Evolutionary conservation across 2,888 invertebrate genomes (phyloP).

Genomic region (Drosophila meridionalis): DNA sequence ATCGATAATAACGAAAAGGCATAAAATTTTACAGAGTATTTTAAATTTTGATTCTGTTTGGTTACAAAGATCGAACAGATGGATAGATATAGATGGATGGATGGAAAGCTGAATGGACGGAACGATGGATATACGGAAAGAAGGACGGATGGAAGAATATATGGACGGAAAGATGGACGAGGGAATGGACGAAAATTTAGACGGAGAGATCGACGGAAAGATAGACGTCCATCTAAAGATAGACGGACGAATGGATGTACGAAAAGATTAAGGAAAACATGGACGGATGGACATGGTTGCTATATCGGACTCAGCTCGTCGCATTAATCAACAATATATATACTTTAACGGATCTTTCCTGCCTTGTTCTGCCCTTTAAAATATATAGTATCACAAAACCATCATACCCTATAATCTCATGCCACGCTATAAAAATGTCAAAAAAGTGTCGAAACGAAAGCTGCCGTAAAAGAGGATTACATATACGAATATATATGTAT

Average conservation of each 20-base stretch:
- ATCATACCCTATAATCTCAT: neutral
- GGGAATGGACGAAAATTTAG: too few relatives aligned
- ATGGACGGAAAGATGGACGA: too few relatives aligned
- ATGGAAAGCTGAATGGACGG: neutral
- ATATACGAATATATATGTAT: neutral
- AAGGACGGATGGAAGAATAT: too few relatives aligned
- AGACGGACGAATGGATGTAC: too few relatives aligned
- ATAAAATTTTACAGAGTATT: too few relatives aligned
- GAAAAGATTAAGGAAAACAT: too few relatives aligned
- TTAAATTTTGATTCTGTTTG: too few relatives aligned
- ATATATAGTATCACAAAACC: neutral
- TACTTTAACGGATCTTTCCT: neutral
- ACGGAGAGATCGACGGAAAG: too few relatives aligned
- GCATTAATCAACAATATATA: neutral
- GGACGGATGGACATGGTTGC: too few relatives aligned
- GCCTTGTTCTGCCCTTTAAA: neutral
- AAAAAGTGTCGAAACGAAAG: constrained; percentile 10
- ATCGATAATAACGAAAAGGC: neutral
- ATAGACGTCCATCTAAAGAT: too few relatives aligned
- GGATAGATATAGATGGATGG: neutral
- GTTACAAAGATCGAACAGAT: too few relatives aligned
- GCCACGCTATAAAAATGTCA: neutral
- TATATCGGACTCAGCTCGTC: neutral
- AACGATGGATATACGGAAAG: too few relatives aligned
- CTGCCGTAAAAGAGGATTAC: constrained; percentile 29